These are phyloP conservation scores for Cathartes aura DNA, from an alignment of 2,113 vertebrate genomes.

Conservation along the genomic window DNA sequence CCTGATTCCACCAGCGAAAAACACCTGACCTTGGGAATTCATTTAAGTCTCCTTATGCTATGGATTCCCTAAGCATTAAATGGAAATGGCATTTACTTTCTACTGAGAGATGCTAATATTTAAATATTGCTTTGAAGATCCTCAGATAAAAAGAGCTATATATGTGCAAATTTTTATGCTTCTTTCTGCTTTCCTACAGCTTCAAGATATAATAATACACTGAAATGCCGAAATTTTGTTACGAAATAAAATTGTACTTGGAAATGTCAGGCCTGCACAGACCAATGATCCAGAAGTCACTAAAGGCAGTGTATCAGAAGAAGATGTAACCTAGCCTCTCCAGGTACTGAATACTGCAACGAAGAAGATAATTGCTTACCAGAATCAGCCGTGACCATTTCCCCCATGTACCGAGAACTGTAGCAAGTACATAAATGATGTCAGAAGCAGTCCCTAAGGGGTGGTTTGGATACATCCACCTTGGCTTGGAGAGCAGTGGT, in stretches of 20 bases:
- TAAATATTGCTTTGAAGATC: neutral
- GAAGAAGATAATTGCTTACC: neutral
- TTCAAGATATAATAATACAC: slow-evolving; percentile 19
- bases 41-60: neutral
- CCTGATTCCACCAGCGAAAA: neutral
- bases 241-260: slow-evolving; percentile 9
- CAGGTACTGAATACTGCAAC: fast-evolving
- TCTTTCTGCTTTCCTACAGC: neutral
- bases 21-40: neutral
- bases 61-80: neutral
- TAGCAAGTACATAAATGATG: neutral
- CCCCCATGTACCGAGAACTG: neutral
- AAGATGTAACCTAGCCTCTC: neutral
- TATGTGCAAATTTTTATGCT: slow-evolving; percentile 15
- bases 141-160: slow-evolving; percentile 21
- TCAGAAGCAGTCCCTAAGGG: neutral
- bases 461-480: neutral
- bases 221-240: neutral
- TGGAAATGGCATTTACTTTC: slow-evolving; percentile 12
- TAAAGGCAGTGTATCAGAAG: neutral
- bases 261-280: slow-evolving; percentile 26
- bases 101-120: neutral
- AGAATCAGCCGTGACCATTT: neutral
- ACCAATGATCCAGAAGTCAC: neutral
- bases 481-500: neutral